These are phyloP conservation scores for Neotragus moschatus DNA, from an alignment of 2,113 vertebrate species.

Conservation along the genomic window DNA sequence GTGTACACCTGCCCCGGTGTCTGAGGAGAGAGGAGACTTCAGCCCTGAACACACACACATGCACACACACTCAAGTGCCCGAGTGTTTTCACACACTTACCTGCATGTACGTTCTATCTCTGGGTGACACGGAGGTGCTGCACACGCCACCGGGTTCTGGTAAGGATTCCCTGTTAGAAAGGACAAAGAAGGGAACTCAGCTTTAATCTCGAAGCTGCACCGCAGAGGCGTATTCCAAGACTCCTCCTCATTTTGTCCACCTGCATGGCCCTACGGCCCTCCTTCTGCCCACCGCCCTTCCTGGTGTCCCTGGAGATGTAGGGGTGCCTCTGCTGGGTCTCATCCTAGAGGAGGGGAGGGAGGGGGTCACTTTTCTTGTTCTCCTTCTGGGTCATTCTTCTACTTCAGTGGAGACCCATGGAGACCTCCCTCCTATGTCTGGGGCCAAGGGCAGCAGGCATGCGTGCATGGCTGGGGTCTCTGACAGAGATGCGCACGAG, in stretches of 20 bases:
- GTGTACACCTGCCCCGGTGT: not conserved
- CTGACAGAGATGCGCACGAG: fast-evolving
- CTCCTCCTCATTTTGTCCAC: not conserved
- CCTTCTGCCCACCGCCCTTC: not conserved
- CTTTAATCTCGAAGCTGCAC: not conserved
- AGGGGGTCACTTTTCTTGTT: not conserved
- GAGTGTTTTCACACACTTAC: fast-evolving
- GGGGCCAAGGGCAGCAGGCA: too few relatives aligned
- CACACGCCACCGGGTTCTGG: not conserved
- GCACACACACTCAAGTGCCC: too few relatives aligned
- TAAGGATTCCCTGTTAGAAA: not conserved
- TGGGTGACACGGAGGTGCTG: not conserved
- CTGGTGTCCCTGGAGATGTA: not conserved
- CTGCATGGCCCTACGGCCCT: not conserved
- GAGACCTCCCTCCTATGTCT: not conserved
- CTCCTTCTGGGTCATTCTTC: not conserved
- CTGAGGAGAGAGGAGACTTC: not conserved
- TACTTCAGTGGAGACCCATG: not conserved
- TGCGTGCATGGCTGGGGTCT: not conserved
- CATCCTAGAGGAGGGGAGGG: not conserved
- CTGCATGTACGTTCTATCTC: not conserved
- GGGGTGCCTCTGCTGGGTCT: not conserved
- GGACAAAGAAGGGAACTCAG: not conserved
- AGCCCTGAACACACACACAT: not conserved
- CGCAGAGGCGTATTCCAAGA: fast-evolving